Evolutionary conservation across 2,888 invertebrate species (phyloP).

Genomic region (Spisula subtruncata): DNA sequence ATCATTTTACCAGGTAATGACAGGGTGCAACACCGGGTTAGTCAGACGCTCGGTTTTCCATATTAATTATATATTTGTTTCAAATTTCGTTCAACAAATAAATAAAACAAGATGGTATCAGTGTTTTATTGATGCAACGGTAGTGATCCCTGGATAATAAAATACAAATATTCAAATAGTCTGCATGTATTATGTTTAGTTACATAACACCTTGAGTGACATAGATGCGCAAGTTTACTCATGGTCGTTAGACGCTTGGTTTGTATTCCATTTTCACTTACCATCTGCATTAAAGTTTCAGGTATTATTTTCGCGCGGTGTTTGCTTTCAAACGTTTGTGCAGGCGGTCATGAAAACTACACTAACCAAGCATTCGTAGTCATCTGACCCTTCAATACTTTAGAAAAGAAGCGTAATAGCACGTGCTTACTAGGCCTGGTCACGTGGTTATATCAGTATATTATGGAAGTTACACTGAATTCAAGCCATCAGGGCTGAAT

Average conservation of each 20-base stretch:
- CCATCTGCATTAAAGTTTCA: conserved; percentile 12
- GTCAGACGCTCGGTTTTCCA: background rate
- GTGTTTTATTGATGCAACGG: conserved; percentile 1
- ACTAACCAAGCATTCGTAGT: background rate
- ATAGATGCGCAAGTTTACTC: conserved; percentile 11
- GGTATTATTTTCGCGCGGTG: background rate
- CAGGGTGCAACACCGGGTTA: background rate
- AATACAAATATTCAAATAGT: conserved; percentile 15
- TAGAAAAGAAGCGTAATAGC: too few species aligned
- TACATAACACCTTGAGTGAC: background rate
- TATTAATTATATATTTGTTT: conserved; percentile 18
- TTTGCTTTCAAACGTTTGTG: background rate
- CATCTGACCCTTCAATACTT: background rate
- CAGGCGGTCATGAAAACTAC: background rate
- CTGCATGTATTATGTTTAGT: conserved; percentile 9
- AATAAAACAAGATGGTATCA: background rate
- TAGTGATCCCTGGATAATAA: conserved; percentile 16
- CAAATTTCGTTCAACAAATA: conserved; percentile 24
- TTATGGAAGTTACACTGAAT: too few species aligned
- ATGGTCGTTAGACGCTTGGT: background rate
- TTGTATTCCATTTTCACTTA: background rate
- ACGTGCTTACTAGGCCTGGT: too few species aligned
- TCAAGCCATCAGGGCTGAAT: too few species aligned
- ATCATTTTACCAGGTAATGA: background rate
- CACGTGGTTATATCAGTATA: too few species aligned